These are phyloP conservation scores for Hystrix cristata DNA, from an alignment of 2,113 vertebrate species.

Conservation along the genomic window DNA sequence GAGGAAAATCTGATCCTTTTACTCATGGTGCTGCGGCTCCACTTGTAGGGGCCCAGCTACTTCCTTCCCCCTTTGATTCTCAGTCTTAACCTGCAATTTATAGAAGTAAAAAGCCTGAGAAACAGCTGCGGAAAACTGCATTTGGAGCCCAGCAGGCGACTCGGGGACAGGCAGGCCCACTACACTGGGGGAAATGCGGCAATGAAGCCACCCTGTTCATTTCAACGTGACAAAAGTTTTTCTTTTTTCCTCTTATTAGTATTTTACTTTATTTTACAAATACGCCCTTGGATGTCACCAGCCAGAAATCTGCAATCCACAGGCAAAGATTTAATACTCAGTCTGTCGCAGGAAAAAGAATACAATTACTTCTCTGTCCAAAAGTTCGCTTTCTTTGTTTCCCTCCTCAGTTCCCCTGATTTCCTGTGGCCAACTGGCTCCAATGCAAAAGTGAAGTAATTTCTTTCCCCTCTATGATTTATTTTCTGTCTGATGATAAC, in stretches of 20 bases:
- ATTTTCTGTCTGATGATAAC: slow-evolving; percentile 75
- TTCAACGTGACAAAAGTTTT: neutral
- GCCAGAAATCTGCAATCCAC: slow-evolving; percentile 49
- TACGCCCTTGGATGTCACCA: slow-evolving; percentile 34
- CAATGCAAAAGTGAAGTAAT: slow-evolving; percentile 71
- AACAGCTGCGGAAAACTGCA: neutral
- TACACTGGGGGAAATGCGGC: neutral
- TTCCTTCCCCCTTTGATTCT: neutral
- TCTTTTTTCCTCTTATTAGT: neutral
- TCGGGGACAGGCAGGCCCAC: neutral
- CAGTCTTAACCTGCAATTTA: neutral
- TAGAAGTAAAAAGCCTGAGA: slow-evolving; percentile 24
- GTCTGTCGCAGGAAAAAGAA: slow-evolving; percentile 19
- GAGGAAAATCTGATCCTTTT: slow-evolving; percentile 65
- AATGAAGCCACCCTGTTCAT: neutral
- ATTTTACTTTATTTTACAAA: slow-evolving; percentile 65
- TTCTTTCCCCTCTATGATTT: slow-evolving; percentile 78
- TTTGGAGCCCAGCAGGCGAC: neutral
- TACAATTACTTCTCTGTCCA: slow-evolving; percentile 73
- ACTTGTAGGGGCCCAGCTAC: neutral
- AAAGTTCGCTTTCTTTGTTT: slow-evolving; percentile 73
- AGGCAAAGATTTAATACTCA: slow-evolving; percentile 55
- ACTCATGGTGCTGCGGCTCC: neutral
- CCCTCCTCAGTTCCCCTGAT: slow-evolving; percentile 61
- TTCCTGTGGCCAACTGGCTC: slow-evolving; percentile 69